Evolutionary conservation across 1,140 invertebrate species (phyloP), one percentile per base, ranked within the genome.

Genomic region (Papilio aristodemus): DNA sequence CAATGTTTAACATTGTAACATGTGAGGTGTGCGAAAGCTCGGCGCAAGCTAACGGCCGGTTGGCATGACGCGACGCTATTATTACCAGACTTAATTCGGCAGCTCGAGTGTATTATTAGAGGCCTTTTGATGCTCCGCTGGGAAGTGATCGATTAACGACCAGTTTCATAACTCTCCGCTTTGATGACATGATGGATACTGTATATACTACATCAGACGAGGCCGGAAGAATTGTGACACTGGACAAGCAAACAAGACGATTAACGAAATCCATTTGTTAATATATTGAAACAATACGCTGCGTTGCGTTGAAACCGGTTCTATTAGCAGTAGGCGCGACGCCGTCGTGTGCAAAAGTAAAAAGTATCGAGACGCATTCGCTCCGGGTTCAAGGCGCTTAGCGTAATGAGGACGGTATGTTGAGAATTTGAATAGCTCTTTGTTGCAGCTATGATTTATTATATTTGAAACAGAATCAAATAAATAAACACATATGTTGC

Each of bases 1-100:
- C 46, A 54, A 54, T 54, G 46, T 54, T 54, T 54, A 22, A 54
- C 46, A 54, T 54, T 54, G 46, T 54, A 54, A 22, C 46, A 54
- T 9, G 17, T 54, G 46, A 54, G 46, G 46, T 54, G 46, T 54
- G 46, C 46, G 27, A 54, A 10, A 54, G 22, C 9, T 25, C 46
- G 46, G 46, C 41, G 8, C 46, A 54, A 54, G 19, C 46, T 54
- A 54, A 54, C 46, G 19, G 46, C 19, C 46, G 46, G 46, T 54
- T 14, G 11, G 46, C 19, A 54, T 54, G 46, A 54, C 46, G 46
- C 46, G 46, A 54, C 22, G 46, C 46, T 54, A 54, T 54, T 54
- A 54, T 54, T 54, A 54, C 19, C 19, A 19, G 17, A 54, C 46
- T 22, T 54, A 54, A 54, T 54, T 54, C 46, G 46, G 19, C 46